Percentiles rank a stretch among this genome's conserved stretches.
Conservation (phyloP, 2,888 invertebrate genomes). For the Phytoseiulus persimilis region DNA sequence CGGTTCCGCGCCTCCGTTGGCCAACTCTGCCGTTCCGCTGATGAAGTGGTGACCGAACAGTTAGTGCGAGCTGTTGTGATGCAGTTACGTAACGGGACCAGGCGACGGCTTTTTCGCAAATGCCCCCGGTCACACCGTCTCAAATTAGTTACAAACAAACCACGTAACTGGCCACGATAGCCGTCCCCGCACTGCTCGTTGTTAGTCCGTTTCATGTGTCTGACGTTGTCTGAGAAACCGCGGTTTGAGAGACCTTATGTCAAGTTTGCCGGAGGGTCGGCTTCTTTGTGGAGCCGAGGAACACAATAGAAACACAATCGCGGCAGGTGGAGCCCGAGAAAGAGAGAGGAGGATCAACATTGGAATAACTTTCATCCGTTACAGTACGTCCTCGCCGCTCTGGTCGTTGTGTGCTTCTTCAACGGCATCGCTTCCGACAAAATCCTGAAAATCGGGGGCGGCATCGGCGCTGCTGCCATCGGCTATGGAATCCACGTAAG, state of each 20-base stretch:
- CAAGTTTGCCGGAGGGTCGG: background rate
- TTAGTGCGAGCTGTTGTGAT: background rate
- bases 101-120: background rate
- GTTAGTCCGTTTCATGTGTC: background rate
- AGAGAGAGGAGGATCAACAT: too few species aligned
- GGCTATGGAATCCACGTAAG: conserved; percentile 28
- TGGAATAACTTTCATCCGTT: background rate
- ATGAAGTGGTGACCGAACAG: background rate
- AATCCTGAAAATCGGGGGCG: conserved; percentile 5
- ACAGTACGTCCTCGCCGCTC: conserved; percentile 11
- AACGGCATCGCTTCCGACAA: conserved; percentile 24
- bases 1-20: background rate
- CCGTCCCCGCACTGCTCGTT: background rate
- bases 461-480: conserved; percentile 19
- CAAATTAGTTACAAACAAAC: background rate
- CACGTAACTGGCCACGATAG: background rate
- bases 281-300: background rate
- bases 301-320: too few species aligned
- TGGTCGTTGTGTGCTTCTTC: background rate
- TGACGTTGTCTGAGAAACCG: too few species aligned
- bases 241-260: too few species aligned
- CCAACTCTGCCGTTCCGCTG: background rate
- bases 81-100: background rate
- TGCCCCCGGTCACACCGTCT: background rate
- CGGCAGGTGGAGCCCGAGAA: too few species aligned